Evolutionary conservation across 2,888 invertebrate genomes (phyloP).

Genomic region (Nomada fabriciana): DNA sequence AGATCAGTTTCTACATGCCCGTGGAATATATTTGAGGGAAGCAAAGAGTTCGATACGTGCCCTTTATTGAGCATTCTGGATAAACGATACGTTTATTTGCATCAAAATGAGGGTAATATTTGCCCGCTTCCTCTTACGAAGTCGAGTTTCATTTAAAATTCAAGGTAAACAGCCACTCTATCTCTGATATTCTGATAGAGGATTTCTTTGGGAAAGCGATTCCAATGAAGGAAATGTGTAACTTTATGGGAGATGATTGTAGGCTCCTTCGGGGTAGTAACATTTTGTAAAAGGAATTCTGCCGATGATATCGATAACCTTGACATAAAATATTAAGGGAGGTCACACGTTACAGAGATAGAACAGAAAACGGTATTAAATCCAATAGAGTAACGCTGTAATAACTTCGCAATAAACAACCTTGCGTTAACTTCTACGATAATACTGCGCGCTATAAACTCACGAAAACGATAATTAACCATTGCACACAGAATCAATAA

Average conservation of each 20-base stretch:
- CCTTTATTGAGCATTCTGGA: background rate
- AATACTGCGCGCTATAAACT: too few relatives aligned
- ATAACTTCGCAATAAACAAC: background rate
- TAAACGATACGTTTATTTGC: constrained; percentile 45
- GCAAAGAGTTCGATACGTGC: constrained; percentile 21
- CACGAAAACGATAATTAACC: too few relatives aligned
- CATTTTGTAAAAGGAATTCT: background rate
- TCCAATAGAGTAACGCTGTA: background rate
- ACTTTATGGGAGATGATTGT: background rate
- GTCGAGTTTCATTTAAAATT: constrained; percentile 13
- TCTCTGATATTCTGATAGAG: background rate
- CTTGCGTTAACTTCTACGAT: too few relatives aligned
- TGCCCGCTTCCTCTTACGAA: background rate
- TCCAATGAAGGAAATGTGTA: background rate
- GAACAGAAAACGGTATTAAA: background rate
- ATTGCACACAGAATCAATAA: too few relatives aligned
- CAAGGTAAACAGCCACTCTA: constrained; percentile 12
- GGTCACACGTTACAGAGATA: too few relatives aligned
- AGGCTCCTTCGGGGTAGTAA: background rate
- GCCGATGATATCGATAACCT: too few relatives aligned
- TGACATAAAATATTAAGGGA: too few relatives aligned
- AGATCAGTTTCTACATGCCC: constrained; percentile 2
- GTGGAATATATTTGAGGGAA: constrained; percentile 15
- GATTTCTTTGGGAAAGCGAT: constrained; percentile 3
- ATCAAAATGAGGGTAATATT: constrained; percentile 39